These are phyloP conservation scores for Heterohyrax brucei DNA, from an alignment of 2,797 vertebrate species.

Conservation along the genomic window DNA sequence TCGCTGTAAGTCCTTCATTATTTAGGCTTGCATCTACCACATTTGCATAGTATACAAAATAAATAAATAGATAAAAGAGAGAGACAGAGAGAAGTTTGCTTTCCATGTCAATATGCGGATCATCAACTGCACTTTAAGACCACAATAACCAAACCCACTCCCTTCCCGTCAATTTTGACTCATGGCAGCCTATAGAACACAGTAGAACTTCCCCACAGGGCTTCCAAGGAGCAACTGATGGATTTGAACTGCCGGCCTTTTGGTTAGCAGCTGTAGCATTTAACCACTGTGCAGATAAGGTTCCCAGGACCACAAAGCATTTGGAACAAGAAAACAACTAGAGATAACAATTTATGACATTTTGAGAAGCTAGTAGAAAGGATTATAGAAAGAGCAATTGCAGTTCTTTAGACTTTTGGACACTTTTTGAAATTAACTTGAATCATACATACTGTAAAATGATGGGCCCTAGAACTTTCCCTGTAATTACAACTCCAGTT, in stretches of 20 bases:
- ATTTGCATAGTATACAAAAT: background rate
- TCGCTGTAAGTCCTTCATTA: constrained; percentile 25
- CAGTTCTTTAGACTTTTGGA: background rate
- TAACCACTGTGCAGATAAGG: too few species aligned
- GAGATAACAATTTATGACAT: background rate
- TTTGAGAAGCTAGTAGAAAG: background rate
- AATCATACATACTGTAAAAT: background rate
- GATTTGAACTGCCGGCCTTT: too few species aligned
- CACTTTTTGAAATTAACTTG: constrained; percentile 50
- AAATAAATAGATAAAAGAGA: too few species aligned
- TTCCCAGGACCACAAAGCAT: background rate
- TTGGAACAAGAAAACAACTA: background rate
- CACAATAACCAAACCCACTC: too few species aligned
- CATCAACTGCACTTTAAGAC: constrained; percentile 4
- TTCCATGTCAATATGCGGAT: background rate
- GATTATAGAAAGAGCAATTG: background rate
- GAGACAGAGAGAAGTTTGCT: background rate
- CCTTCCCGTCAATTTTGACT: too few species aligned
- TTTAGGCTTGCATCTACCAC: background rate
- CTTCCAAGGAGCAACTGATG: too few species aligned
- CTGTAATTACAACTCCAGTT: constrained; percentile 4
- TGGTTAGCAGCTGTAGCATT: too few species aligned
- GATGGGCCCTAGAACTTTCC: background rate
- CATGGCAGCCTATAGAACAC: too few species aligned
- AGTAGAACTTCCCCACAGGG: too few species aligned